Conservation (phyloP, 2,797 vertebrate species). For the Takifugu ocellatus region DNA sequence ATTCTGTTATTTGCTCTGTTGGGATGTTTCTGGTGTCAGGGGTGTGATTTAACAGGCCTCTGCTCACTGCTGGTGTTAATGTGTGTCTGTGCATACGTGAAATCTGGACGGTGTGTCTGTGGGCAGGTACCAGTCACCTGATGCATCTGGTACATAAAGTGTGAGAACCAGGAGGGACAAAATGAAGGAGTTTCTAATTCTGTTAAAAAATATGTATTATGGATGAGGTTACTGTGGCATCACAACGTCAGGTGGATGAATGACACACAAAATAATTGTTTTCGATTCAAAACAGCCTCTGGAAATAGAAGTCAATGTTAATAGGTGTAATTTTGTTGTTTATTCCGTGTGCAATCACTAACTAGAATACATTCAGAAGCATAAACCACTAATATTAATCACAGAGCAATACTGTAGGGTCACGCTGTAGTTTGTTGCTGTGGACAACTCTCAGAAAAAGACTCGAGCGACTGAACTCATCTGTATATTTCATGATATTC, state of each 20-base stretch:
- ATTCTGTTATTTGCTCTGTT: constrained; percentile 16
- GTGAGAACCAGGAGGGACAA: constrained; percentile 16
- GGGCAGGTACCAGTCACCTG: background rate
- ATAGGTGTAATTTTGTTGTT: background rate
- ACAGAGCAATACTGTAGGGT: background rate
- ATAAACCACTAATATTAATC: background rate
- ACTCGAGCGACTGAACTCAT: too few relatives aligned
- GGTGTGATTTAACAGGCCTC: background rate
- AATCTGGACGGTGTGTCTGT: constrained; percentile 1
- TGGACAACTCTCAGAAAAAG: background rate
- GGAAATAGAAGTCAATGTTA: background rate
- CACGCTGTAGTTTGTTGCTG: background rate
- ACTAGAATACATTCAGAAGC: background rate
- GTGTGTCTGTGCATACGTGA: constrained; percentile 38
- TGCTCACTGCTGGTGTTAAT: constrained; percentile 39
- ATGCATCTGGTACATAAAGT: constrained; percentile 13
- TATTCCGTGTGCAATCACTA: background rate
- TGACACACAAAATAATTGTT: background rate
- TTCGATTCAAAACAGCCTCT: background rate
- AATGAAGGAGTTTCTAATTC: constrained; percentile 16
- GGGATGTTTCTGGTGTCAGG: constrained; percentile 31
- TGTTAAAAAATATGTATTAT: background rate
- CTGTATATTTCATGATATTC: too few relatives aligned
- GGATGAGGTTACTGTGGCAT: background rate
- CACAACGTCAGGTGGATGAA: background rate